A percentile compares a stretch with the other conserved stretches of the same genome.
These are phyloP conservation scores for Panulirus ornatus DNA, from an alignment of 1,140 invertebrate species.

Conservation along the genomic window DNA sequence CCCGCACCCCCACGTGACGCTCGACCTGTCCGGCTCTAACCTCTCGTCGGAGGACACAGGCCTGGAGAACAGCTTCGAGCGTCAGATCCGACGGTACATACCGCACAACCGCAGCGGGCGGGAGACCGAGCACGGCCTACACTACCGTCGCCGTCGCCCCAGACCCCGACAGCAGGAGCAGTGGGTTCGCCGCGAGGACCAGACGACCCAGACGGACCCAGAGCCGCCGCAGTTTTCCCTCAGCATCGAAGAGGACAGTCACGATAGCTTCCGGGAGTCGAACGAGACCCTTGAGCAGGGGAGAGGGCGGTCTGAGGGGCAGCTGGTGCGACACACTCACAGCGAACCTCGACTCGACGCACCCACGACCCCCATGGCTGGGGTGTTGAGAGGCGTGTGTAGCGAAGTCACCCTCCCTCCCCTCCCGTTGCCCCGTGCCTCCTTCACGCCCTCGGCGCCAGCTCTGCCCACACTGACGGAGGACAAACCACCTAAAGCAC, in stretches of 20 bases:
- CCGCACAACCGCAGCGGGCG: conserved; percentile 33
- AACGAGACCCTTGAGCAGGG: neutral
- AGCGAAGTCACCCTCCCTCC: conserved; percentile 58
- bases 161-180: conserved; percentile 46
- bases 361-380: conserved; percentile 1
- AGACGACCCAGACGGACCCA: conserved; percentile 67
- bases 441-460: conserved; percentile 61
- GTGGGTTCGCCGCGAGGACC: conserved; percentile 68
- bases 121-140: conserved; percentile 11
- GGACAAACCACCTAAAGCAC: conserved; percentile 64
- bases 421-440: neutral
- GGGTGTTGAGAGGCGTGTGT: conserved; percentile 49
- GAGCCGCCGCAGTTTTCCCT: conserved; percentile 32
- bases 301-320: conserved; percentile 1
- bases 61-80: conserved; percentile 69
- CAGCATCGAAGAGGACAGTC: neutral
- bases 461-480: conserved; percentile 64
- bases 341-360: conserved; percentile 58
- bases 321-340: conserved; percentile 58
- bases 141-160: conserved; percentile 48
- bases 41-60: conserved; percentile 74
- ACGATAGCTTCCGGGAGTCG: conserved; percentile 6
- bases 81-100: conserved; percentile 69
- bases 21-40: conserved; percentile 74
- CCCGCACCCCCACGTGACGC: conserved; percentile 46